Evolutionary conservation across 37 sponge, comb jelly and placozoan genomes (phyloP).

Genomic region (Petrosia ficiformis): DNA sequence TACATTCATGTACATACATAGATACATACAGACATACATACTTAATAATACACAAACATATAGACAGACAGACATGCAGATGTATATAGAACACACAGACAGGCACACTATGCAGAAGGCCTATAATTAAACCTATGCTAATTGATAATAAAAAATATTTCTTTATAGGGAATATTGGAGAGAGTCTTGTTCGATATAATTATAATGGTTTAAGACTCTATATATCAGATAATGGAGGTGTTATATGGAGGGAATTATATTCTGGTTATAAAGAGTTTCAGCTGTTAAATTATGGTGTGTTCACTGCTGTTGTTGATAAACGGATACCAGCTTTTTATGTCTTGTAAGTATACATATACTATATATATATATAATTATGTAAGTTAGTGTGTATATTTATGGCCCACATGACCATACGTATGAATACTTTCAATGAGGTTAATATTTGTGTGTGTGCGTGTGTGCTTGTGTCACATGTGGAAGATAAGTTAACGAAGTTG

Average conservation of each 20-base stretch:
- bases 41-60: too few relatives aligned
- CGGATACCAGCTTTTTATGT: constrained; percentile 8
- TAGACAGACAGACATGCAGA: too few relatives aligned
- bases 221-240: constrained; percentile 67
- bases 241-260: constrained; percentile 54
- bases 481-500: too few relatives aligned
- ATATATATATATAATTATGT: neutral
- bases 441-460: too few relatives aligned
- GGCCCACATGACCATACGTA: too few relatives aligned
- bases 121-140: neutral
- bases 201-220: constrained; percentile 18
- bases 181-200: neutral
- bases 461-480: too few relatives aligned
- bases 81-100: too few relatives aligned
- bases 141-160: too few relatives aligned
- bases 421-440: too few relatives aligned
- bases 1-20: too few relatives aligned
- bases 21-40: too few relatives aligned
- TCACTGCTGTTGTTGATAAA: constrained; percentile 27
- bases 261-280: constrained; percentile 39
- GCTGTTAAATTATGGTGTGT: constrained; percentile 66
- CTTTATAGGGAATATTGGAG: constrained; percentile 41
- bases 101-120: neutral
- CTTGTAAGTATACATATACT: constrained; percentile 12
- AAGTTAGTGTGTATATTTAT: too few relatives aligned